Evolutionary conservation across 2,113 vertebrate genomes (phyloP).

Genomic region (Zapus hudsonius): DNA sequence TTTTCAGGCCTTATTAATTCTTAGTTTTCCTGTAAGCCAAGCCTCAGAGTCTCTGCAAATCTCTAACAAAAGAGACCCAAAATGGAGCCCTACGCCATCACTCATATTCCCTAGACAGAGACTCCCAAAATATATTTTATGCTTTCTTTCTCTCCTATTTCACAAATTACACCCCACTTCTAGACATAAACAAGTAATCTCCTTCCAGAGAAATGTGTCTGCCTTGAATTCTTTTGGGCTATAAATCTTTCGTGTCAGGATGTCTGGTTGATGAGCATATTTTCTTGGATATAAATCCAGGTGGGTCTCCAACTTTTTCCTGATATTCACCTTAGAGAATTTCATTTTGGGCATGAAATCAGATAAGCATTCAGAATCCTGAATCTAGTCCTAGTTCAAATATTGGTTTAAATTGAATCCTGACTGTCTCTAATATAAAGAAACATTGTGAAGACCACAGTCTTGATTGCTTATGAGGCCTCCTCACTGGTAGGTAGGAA

Average conservation of each 20-base stretch:
- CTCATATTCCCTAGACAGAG: neutral
- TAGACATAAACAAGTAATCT: too few species aligned
- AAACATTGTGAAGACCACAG: neutral
- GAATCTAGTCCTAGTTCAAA: neutral
- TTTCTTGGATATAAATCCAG: slow-evolving; percentile 7
- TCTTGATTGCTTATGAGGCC: neutral
- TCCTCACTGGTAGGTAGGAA: too few species aligned
- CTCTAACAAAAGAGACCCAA: neutral
- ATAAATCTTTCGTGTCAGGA: neutral
- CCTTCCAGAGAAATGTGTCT: neutral
- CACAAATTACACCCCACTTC: too few species aligned
- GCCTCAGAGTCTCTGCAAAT: neutral
- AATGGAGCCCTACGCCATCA: neutral
- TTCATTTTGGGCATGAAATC: neutral
- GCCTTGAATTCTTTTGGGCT: neutral
- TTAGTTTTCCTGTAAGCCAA: neutral
- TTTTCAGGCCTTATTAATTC: neutral
- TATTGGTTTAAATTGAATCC: neutral
- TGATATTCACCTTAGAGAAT: neutral
- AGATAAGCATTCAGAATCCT: neutral
- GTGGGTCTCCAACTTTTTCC: neutral
- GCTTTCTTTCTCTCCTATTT: neutral
- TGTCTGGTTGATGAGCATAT: neutral
- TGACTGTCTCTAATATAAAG: neutral
- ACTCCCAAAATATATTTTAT: neutral